Conservation (phyloP, 2,888 invertebrate genomes). For the Catocala fraxini region DNA sequence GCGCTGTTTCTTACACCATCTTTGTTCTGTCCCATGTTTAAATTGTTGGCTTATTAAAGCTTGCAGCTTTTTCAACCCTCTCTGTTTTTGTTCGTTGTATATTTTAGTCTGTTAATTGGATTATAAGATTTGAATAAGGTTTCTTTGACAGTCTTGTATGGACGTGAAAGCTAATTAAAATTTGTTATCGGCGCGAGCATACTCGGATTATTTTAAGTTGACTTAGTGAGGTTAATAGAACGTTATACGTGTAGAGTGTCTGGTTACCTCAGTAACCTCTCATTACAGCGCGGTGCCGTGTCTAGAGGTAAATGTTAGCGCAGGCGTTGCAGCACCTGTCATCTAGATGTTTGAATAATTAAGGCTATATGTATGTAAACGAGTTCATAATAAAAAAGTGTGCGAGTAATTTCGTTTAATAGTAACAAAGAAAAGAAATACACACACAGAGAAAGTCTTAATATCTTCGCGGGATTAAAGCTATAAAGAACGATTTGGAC, state of each 20-base stretch:
- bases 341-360: conserved; percentile 37
- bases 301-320: conserved; percentile 32
- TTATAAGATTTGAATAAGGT: conserved; percentile 58
- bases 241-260: conserved; percentile 1
- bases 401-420: conserved; percentile 28
- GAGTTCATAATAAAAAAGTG: conserved; percentile 26
- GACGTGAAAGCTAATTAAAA: conserved; percentile 49
- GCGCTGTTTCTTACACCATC: conserved; percentile 44
- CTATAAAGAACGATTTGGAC: conserved; percentile 46
- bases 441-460: conserved; percentile 18
- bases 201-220: conserved; percentile 46
- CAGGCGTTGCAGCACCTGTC: conserved; percentile 31
- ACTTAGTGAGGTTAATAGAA: conserved; percentile 27
- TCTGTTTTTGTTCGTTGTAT: conserved; percentile 61
- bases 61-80: conserved; percentile 53
- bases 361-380: conserved; percentile 36
- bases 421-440: conserved; percentile 30
- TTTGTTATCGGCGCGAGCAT: conserved; percentile 44
- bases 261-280: conserved; percentile 28
- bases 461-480: conserved; percentile 39
- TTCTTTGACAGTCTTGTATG: conserved; percentile 48
- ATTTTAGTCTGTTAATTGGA: conserved; percentile 62
- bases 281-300: conserved; percentile 26
- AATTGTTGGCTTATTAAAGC: conserved; percentile 53
- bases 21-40: conserved; percentile 49